Conservation (phyloP, 2,888 invertebrate genomes). For the Nezara viridula region DNA sequence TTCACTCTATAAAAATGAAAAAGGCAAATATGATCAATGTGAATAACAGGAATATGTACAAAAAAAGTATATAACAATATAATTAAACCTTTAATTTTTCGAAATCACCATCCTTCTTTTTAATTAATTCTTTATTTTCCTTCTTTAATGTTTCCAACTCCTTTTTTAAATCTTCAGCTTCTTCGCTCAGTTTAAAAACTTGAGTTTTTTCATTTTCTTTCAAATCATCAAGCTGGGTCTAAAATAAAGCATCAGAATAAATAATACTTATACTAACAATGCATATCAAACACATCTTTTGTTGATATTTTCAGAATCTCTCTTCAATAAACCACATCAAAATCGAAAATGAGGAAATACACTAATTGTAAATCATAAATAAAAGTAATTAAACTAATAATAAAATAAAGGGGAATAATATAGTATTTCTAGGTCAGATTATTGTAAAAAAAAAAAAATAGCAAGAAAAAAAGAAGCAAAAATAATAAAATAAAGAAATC, state of each 20-base stretch:
- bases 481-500: no score
- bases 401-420: background rate
- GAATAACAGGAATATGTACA: background rate
- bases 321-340: no score
- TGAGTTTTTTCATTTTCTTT: constrained; percentile 52
- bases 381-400: background rate
- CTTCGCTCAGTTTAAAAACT: constrained; percentile 67
- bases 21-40: background rate
- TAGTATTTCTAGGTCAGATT: background rate
- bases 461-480: no score
- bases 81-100: constrained; percentile 48
- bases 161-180: constrained; percentile 67
- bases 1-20: constrained; percentile 48
- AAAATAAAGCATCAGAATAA: background rate
- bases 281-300: background rate
- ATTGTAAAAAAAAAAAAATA: no score
- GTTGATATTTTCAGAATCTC: no score
- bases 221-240: constrained; percentile 52
- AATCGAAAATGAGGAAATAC: no score
- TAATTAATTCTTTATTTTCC: constrained; percentile 50
- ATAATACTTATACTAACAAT: background rate
- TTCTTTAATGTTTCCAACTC: constrained; percentile 65
- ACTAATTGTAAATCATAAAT: background rate
- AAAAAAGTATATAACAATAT: background rate
- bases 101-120: constrained; percentile 48